These are phyloP conservation scores for Heliconius hermathena DNA, from an alignment of 1,140 invertebrate genomes.

Conservation along the genomic window DNA sequence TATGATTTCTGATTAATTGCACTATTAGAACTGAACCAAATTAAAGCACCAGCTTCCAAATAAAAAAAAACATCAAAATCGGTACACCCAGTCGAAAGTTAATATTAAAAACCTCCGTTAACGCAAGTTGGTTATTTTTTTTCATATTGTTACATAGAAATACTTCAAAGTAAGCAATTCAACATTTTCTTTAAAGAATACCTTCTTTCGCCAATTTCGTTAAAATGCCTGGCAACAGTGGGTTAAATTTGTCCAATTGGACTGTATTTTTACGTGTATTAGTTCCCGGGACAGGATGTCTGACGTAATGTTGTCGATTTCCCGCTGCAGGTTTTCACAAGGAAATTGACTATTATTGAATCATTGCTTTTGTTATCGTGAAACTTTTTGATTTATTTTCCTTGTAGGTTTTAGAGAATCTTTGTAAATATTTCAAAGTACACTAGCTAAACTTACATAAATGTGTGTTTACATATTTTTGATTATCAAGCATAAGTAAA, in stretches of 20 bases:
- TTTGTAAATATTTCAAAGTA: no score
- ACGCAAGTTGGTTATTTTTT: no score
- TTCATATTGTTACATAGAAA: neutral
- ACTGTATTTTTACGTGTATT: slow-evolving; percentile 44
- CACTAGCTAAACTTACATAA: no score
- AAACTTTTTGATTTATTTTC: neutral
- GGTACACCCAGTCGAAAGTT: no score
- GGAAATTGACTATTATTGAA: slow-evolving; percentile 58
- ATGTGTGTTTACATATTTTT: no score
- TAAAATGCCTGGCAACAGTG: slow-evolving; percentile 23
- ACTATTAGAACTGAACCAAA: no score
- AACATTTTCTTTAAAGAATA: slow-evolving; percentile 13
- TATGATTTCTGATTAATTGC: no score
- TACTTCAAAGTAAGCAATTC: slow-evolving; percentile 8
- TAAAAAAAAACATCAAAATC: no score
- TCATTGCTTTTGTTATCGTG: slow-evolving; percentile 25
- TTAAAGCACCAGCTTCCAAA: no score
- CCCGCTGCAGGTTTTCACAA: slow-evolving; percentile 37
- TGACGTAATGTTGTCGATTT: slow-evolving; percentile 42
- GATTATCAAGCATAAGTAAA: no score
- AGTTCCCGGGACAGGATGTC: slow-evolving; percentile 41
- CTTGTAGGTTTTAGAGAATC: neutral
- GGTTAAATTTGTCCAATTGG: slow-evolving; percentile 39
- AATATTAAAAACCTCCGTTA: no score
- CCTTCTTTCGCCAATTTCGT: slow-evolving; percentile 17